A percentile compares a stretch with the other conserved stretches of the same genome.
Conservation (phyloP, 1,140 invertebrate species). For the Drosophila nannoptera region DNA sequence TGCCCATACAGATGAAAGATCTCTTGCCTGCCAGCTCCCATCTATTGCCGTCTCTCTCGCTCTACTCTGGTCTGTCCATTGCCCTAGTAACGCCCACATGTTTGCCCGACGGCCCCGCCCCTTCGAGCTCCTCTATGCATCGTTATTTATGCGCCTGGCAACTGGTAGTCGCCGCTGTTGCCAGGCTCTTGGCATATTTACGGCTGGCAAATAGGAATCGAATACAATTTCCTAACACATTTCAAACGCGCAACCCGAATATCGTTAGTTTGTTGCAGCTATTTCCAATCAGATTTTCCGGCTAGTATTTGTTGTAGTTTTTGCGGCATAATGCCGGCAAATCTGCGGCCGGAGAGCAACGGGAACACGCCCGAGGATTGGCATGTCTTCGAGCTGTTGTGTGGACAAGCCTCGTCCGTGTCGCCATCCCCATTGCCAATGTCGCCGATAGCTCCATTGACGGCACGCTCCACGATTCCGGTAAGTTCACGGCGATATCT, state of each 20-base stretch:
- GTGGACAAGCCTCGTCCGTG: constrained; percentile 39
- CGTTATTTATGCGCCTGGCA: constrained; percentile 70
- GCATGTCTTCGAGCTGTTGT: constrained; percentile 84
- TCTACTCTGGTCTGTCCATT: constrained; percentile 3
- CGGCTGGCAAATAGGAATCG: constrained; percentile 46
- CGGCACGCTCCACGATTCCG: constrained; percentile 6
- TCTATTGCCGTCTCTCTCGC: neutral
- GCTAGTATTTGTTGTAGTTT: neutral
- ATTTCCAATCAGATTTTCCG: neutral
- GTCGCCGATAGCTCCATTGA: constrained; percentile 20
- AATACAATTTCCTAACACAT: constrained; percentile 38
- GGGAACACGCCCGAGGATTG: constrained; percentile 83
- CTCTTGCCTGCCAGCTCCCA: neutral
- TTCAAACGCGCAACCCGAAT: constrained; percentile 25
- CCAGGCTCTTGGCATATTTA: constrained; percentile 49
- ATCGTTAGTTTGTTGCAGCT: neutral
- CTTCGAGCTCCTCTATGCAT: constrained; percentile 32
- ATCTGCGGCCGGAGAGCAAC: constrained; percentile 51
- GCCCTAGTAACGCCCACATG: constrained; percentile 56
- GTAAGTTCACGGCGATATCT: constrained; percentile 49
- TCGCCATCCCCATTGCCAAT: constrained; percentile 27
- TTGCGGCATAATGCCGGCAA: constrained; percentile 48
- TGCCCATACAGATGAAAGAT: too few relatives aligned
- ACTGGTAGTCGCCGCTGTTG: constrained; percentile 48
- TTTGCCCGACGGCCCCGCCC: constrained; percentile 3